Evolutionary conservation across 1,140 invertebrate genomes (phyloP), one percentile per base, ranked within the genome.

Genomic region (Lanistes nyassanus): DNA sequence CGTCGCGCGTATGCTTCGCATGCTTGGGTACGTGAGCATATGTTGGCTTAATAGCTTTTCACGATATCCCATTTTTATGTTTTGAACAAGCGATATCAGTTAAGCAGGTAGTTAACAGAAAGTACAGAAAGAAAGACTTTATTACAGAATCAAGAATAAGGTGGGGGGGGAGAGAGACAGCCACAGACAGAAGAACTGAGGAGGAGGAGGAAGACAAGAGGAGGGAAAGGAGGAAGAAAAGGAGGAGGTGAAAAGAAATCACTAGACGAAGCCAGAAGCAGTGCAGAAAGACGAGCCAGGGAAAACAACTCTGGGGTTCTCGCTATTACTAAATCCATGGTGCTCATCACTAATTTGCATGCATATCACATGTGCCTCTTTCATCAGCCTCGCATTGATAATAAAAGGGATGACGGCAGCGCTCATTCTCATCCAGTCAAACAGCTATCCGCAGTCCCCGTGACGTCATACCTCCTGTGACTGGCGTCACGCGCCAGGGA

Each of bases 41-140:
- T 31, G n/a, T 26, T 7, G 60, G 37, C 29, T 29, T 29, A 64
- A 7, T 36, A 23, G 29, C 37, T 29, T 36, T 64, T 64, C 37
- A 64, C 26, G 60, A 64, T 64, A 29, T 19, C n/a, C n/a, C n/a
- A 13, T 55, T 55, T n/a, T 64, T 64, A 36, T 64, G 31, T 64
- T 29, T 26, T 29, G 37, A 4, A 7, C 4, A 31, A 7, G 23
- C 31, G 60, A 36, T 13, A n/a, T 4, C 26, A 36, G 13, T 36
- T 16, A 31, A 64, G 34, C 60, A 36, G n/a, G n/a, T n/a, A n/a
- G n/a, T n/a, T n/a, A n/a, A n/a, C n/a, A n/a, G n/a, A n/a, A n/a
- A n/a, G n/a, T n/a, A n/a, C n/a, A n/a, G n/a, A n/a, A n/a, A n/a
- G n/a, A n/a, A n/a, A n/a, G n/a, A n/a, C n/a, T n/a, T n/a, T n/a